phyloP scores from a whole-genome alignment of 1,140 invertebrate species.

The Zaprionus inermis region DNA sequence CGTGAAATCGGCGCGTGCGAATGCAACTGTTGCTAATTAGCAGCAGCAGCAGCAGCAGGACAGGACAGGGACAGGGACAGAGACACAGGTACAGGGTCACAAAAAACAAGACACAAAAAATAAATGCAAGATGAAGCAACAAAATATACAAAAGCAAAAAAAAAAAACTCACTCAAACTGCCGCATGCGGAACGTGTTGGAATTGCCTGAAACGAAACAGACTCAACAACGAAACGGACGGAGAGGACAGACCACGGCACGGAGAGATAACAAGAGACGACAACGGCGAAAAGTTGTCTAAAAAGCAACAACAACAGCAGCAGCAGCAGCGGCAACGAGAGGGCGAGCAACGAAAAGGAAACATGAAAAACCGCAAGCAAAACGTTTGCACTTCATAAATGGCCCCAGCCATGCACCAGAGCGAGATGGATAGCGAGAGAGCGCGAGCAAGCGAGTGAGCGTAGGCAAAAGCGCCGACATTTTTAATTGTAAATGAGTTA shows the following conservation, averaged over 20 bases:
- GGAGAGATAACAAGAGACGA: constrained; percentile 74
- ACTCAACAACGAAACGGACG: constrained; percentile 38
- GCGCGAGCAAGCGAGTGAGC: constrained; percentile 1
- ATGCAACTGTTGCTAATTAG: constrained; percentile 54
- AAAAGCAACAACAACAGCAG: constrained; percentile 44
- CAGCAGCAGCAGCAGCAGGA: neutral
- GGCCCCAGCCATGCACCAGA: constrained; percentile 46
- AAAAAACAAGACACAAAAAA: constrained; percentile 17
- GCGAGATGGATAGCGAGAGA: constrained; percentile 10
- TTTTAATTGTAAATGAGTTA: constrained; percentile 84
- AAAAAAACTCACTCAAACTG: constrained; percentile 44
- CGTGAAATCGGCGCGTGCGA: constrained; percentile 11
- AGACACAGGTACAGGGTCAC: no score
- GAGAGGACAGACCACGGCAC: constrained; percentile 42
- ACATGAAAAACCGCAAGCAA: constrained; percentile 80
- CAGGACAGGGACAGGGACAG: neutral
- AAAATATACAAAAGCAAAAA: constrained; percentile 11
- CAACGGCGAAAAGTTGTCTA: constrained; percentile 79
- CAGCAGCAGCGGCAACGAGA: neutral
- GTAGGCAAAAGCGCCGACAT: constrained; percentile 75
- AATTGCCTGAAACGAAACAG: constrained; percentile 57
- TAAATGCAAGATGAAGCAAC: neutral
- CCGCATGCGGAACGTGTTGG: constrained; percentile 54
- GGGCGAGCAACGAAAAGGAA: constrained; percentile 36
- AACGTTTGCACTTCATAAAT: constrained; percentile 84